phyloP scores from a whole-genome alignment of 2,797 vertebrate genomes.

The Ptychadena robeensis region DNA sequence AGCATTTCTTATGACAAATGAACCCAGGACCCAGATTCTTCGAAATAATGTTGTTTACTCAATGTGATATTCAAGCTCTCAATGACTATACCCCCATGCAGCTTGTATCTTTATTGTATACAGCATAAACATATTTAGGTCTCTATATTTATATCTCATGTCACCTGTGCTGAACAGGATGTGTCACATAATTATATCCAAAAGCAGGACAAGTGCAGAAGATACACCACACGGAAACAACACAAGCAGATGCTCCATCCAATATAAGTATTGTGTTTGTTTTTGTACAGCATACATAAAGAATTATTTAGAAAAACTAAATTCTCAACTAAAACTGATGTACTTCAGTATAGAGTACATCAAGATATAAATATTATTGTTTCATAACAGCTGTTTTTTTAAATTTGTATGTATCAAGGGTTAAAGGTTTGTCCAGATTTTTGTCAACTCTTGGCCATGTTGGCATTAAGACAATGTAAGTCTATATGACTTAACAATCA shows the following conservation, averaged over 20 bases:
- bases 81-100: background rate
- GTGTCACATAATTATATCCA: background rate
- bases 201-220: background rate
- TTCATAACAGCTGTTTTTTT: too few relatives aligned
- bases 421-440: too few relatives aligned
- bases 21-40: background rate
- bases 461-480: too few relatives aligned
- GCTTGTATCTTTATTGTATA: background rate
- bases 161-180: background rate
- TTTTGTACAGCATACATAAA: slow-evolving; percentile 8
- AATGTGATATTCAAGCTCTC: background rate
- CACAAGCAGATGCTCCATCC: background rate
- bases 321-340: background rate
- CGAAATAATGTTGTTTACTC: background rate
- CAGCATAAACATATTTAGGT: background rate
- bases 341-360: background rate
- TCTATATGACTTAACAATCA: too few relatives aligned
- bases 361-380: too few relatives aligned
- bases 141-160: background rate
- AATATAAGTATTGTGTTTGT: background rate
- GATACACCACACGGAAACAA: background rate
- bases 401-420: too few relatives aligned
- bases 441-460: too few relatives aligned
- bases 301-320: background rate
- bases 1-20: background rate